A percentile compares a stretch with the other conserved stretches of the same genome.
Conservation (phyloP, 2,113 vertebrate genomes). For the Sinocyclocheilus anophthalmus region DNA sequence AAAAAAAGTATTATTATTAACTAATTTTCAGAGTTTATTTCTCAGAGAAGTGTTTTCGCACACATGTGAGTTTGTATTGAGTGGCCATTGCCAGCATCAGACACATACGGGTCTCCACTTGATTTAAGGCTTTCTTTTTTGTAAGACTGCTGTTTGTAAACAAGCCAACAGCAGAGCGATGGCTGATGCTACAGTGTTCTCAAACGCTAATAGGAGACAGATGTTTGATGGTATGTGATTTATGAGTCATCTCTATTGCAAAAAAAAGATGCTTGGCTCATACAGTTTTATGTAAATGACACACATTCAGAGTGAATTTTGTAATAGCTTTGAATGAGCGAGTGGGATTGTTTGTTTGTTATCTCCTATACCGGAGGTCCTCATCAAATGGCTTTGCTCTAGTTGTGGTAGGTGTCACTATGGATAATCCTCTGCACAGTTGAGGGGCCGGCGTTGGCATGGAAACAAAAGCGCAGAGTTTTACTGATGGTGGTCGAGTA, state of each 20-base stretch:
- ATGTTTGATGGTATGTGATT: conserved; percentile 25
- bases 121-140: conserved; percentile 7
- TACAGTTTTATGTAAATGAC: not conserved
- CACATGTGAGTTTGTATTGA: no score
- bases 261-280: not conserved
- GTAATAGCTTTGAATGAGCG: not conserved
- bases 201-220: conserved; percentile 6
- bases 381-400: not conserved
- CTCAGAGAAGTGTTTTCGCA: no score
- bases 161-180: not conserved
- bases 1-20: no score
- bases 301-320: not conserved
- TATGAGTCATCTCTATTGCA: not conserved
- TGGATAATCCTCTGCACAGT: conserved; percentile 61
- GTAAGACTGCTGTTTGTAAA: conserved; percentile 32
- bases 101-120: conserved; percentile 4
- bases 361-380: not conserved
- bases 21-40: no score
- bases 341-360: conserved; percentile 1
- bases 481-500: conserved; percentile 45
- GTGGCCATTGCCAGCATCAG: not conserved
- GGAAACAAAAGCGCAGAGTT: conserved; percentile 55
- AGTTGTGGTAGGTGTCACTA: conserved; percentile 40
- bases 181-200: not conserved
- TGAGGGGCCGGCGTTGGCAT: conserved; percentile 62